phyloP scores from a whole-genome alignment of 2,113 vertebrate species.

The Ochotona princeps region DNA sequence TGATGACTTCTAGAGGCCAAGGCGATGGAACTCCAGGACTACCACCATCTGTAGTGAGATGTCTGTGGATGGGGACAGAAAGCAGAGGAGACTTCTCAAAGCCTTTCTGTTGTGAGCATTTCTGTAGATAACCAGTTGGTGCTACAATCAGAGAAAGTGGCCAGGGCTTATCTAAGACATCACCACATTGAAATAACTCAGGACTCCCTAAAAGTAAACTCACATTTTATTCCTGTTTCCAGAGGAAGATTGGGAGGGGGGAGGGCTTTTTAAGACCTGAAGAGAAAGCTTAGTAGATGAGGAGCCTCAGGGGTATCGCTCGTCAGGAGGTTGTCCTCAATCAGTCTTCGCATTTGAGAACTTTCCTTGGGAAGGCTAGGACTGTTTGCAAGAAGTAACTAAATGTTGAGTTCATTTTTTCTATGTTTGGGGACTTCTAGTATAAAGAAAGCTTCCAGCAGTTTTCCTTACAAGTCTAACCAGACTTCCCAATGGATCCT shows the following conservation, averaged over 20 bases:
- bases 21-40: background rate
- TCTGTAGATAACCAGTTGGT: background rate
- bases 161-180: background rate
- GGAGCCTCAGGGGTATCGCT: background rate
- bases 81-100: background rate
- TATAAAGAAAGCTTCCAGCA: background rate
- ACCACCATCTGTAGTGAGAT: background rate
- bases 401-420: background rate
- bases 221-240: background rate
- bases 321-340: background rate
- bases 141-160: background rate
- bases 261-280: background rate
- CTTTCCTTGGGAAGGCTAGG: background rate
- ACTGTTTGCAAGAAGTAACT: background rate
- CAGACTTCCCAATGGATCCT: background rate
- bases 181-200: background rate
- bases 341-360: background rate
- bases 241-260: background rate
- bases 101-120: background rate
- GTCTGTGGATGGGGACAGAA: background rate
- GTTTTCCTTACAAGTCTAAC: background rate
- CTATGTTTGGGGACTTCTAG: background rate
- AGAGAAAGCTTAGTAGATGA: background rate
- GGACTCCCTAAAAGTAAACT: background rate
- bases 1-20: background rate